phyloP scores from a whole-genome alignment of 1,140 invertebrate species.

The Aphis craccivora region DNA sequence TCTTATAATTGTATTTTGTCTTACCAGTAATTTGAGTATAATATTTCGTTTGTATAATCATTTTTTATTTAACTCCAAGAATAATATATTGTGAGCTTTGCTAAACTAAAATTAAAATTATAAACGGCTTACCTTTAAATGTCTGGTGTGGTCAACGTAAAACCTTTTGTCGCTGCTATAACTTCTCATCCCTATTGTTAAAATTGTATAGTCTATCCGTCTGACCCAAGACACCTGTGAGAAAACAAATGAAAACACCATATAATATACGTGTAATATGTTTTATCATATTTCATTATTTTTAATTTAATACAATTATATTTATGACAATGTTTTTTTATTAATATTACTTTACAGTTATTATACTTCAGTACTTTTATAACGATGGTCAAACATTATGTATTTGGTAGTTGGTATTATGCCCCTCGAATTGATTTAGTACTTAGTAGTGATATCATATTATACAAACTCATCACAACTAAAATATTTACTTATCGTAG shows the following conservation, averaged over 20 bases:
- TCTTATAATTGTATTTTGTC: neutral
- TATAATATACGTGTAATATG: neutral
- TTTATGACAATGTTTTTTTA: neutral
- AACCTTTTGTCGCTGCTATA: constrained; percentile 54
- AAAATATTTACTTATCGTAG: constrained; percentile 3
- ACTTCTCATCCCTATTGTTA: constrained; percentile 46
- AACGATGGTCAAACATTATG: neutral
- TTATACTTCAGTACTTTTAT: neutral
- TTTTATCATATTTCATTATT: neutral
- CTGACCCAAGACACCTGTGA: constrained; percentile 48
- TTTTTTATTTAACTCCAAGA: neutral
- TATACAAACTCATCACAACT: neutral
- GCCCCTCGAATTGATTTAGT: neutral
- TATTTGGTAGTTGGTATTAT: neutral
- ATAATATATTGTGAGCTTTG: neutral
- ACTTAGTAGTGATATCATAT: neutral
- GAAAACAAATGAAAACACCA: neutral
- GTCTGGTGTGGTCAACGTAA: constrained; percentile 53
- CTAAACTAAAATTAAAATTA: constrained; percentile 11
- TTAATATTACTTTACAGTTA: neutral
- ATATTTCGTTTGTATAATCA: neutral
- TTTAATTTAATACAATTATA: neutral
- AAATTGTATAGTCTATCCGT: constrained; percentile 48
- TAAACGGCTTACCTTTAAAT: constrained; percentile 42
- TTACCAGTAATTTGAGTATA: neutral